Evolutionary conservation across 2,113 vertebrate genomes (phyloP), one percentile per base, ranked within the genome.

Genomic region (Indicator maculatus): DNA sequence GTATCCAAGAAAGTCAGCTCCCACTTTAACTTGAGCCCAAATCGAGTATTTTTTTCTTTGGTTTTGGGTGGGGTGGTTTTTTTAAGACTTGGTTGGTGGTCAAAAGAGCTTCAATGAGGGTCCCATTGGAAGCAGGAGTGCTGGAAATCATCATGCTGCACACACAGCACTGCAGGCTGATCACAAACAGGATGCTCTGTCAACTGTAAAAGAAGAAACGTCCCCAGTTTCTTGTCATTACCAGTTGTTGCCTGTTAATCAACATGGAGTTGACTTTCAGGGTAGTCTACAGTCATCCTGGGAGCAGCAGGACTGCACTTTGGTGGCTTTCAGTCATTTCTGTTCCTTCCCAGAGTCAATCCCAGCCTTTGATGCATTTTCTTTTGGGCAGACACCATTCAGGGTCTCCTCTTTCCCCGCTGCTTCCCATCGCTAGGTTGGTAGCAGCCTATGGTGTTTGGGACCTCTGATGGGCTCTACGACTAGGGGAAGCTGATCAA

Each of bases 381-480:
- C 14, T 13, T 55, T 12, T 1, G 36, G 53, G 17, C 6, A 67
- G 30, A 38, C 15, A 8, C 27, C 16, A 6, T 4, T 73, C 14
- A 41, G 60, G 45, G 27, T 26, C 38, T 50, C 66, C 66, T n/a
- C 55, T 72, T 67, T 44, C 14, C 24, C 63, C 26, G 3, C 16
- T 50, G 79, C 13, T 41, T 44, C 55, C 45, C 18, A 2, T 9
- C 73, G 16, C 15, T 5, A 5, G 38, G 31, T 3, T 66, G 28
- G 41, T 1, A 53, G 30, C 52, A 90, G 39, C 44, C 30, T 18
- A 0, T 2, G 26, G 5, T 2, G 0, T 3, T 5, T 30, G 31
- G 17, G 27, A 76, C 11, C 16, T 67, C 67, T 53, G 30, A 83
- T 38, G 47, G 31, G 30, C 55, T 70, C 67, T 76, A 31, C 2